Evolutionary conservation across 2,888 invertebrate species (phyloP).

Genomic region (Drosophila macrospina): DNA sequence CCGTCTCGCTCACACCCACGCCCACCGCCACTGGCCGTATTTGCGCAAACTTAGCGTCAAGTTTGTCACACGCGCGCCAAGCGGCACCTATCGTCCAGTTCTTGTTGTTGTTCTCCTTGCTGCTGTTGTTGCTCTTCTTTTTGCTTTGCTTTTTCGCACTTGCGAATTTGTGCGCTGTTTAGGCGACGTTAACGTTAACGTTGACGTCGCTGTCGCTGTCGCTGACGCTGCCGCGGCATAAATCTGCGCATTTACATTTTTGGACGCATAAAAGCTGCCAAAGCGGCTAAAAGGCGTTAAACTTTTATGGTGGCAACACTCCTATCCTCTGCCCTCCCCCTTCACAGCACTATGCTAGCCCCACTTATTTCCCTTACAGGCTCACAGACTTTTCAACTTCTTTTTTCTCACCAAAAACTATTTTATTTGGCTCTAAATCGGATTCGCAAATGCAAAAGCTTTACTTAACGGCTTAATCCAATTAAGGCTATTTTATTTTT

Average conservation of each 20-base stretch:
- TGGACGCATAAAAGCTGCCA: slow-evolving; percentile 73
- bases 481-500: not conserved
- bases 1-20: slow-evolving; percentile 68
- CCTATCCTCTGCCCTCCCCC: not conserved
- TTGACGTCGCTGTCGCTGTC: slow-evolving; percentile 21
- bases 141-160: slow-evolving; percentile 73
- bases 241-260: slow-evolving; percentile 71
- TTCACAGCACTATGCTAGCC: no score
- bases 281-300: slow-evolving; percentile 60
- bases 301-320: slow-evolving; percentile 29
- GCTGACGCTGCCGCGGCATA: slow-evolving; percentile 45
- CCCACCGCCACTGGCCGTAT: slow-evolving; percentile 45
- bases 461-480: no score
- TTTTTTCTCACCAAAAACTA: no score
- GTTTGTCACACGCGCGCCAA: slow-evolving; percentile 73
- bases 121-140: slow-evolving; percentile 22
- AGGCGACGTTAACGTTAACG: slow-evolving; percentile 26
- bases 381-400: no score
- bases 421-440: no score
- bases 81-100: slow-evolving; percentile 54
- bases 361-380: no score
- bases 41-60: slow-evolving; percentile 78
- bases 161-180: slow-evolving; percentile 53
- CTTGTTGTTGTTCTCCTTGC: slow-evolving; percentile 10
- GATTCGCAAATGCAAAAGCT: no score